Percentiles rank a stretch among this genome's conserved stretches.
These are phyloP conservation scores for Perdita meconis DNA, from an alignment of 2,888 invertebrate species.

Conservation along the genomic window DNA sequence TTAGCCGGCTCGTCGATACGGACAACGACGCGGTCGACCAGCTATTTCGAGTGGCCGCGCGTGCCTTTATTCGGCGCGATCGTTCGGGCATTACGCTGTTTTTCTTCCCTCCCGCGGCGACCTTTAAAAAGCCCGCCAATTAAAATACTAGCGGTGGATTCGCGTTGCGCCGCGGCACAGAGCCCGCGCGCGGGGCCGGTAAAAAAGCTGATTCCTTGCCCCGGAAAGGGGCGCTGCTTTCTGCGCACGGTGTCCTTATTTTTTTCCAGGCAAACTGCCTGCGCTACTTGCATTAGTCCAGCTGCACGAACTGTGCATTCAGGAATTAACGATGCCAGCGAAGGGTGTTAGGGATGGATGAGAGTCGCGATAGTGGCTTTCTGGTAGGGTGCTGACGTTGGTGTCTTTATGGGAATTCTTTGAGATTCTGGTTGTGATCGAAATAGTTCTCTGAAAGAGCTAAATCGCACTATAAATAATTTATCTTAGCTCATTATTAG, in stretches of 20 bases:
- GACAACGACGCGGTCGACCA: slow-evolving; percentile 1
- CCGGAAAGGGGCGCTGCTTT: background rate
- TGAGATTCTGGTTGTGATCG: no score
- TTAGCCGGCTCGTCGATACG: slow-evolving; percentile 31
- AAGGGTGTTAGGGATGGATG: no score
- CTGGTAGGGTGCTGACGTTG: no score
- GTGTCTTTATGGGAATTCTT: no score
- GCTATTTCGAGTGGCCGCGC: slow-evolving; percentile 51
- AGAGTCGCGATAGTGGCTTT: no score
- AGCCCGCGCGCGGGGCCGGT: slow-evolving; percentile 59
- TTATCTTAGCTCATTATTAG: no score
- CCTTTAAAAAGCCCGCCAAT: slow-evolving; percentile 66
- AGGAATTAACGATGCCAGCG: no score
- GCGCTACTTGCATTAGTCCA: background rate
- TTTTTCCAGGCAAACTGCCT: background rate
- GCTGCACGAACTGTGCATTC: no score
- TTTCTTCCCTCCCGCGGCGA: slow-evolving; percentile 41
- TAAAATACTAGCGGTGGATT: slow-evolving; percentile 70
- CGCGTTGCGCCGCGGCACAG: slow-evolving; percentile 61
- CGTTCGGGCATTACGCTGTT: slow-evolving; percentile 47
- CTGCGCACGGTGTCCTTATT: background rate
- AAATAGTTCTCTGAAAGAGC: no score
- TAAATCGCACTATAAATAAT: no score
- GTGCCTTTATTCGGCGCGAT: slow-evolving; percentile 68
- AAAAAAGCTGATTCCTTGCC: slow-evolving; percentile 75